phyloP scores from a whole-genome alignment of 2,888 invertebrate species.

The Cataglyphis rosenhaueri region DNA sequence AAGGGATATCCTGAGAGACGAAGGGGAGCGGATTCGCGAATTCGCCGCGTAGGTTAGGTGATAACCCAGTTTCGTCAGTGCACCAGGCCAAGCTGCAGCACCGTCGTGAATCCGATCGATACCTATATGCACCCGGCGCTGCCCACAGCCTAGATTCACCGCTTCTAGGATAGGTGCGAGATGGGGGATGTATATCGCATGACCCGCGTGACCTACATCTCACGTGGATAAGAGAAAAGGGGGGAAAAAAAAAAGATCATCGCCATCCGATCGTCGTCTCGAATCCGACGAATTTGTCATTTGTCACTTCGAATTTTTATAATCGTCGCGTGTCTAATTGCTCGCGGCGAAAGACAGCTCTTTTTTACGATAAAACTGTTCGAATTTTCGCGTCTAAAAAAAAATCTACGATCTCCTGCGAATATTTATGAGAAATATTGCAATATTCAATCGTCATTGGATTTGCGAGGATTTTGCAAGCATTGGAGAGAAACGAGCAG shows the following conservation, averaged over 20 bases:
- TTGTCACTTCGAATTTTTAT: too few relatives aligned
- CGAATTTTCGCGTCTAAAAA: too few relatives aligned
- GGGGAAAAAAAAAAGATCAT: background rate
- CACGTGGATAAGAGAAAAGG: slow-evolving; percentile 12
- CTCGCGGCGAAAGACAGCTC: too few relatives aligned
- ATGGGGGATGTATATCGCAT: slow-evolving; percentile 62
- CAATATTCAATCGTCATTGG: too few relatives aligned
- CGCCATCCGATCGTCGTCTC: background rate
- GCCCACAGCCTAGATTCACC: slow-evolving; percentile 76
- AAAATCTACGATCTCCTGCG: too few relatives aligned
- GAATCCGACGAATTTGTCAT: background rate
- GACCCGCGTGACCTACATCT: slow-evolving; percentile 70
- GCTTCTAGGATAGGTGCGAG: slow-evolving; percentile 75
- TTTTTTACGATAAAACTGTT: too few relatives aligned
- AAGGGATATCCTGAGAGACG: slow-evolving; percentile 4
- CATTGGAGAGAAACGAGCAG: too few relatives aligned
- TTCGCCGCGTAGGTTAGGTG: slow-evolving; percentile 73
- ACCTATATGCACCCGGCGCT: slow-evolving; percentile 64
- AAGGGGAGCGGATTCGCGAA: slow-evolving; percentile 51
- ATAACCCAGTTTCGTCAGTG: slow-evolving; percentile 82
- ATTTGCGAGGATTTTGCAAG: too few relatives aligned
- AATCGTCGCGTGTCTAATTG: too few relatives aligned
- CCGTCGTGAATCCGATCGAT: slow-evolving; percentile 77
- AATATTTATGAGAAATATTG: too few relatives aligned
- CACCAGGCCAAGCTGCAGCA: slow-evolving; percentile 78